phyloP scores from a whole-genome alignment of 2,797 vertebrate species.

The Myotis pilosus region DNA sequence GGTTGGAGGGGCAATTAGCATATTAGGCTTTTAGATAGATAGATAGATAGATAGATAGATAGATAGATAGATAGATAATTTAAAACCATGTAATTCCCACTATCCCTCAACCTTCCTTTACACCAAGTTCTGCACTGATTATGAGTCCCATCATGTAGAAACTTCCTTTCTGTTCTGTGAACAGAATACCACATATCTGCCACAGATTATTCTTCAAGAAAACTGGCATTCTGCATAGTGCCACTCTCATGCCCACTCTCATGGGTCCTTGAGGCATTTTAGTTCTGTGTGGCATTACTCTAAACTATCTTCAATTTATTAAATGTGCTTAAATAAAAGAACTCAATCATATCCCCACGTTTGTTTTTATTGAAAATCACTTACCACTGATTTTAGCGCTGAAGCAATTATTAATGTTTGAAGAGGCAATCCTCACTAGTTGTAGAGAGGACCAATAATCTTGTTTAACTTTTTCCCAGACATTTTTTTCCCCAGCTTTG shows the following conservation, averaged over 20 bases:
- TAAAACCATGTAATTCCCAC: background rate
- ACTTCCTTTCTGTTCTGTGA: background rate
- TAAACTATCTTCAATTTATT: background rate
- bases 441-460: background rate
- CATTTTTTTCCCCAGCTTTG: background rate
- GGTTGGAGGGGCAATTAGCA: too few relatives aligned
- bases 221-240: background rate
- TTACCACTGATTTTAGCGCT: background rate
- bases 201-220: background rate
- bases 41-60: too few relatives aligned
- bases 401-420: background rate
- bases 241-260: background rate
- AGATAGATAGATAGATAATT: background rate
- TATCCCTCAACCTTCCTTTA: background rate
- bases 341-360: background rate
- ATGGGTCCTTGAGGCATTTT: background rate
- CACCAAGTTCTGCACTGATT: background rate
- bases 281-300: background rate
- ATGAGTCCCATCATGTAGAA: background rate
- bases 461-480: background rate
- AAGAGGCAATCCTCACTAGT: background rate
- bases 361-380: background rate
- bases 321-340: background rate
- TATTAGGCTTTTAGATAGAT: too few relatives aligned
- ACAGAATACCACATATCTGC: background rate